A percentile compares a stretch with the other conserved stretches of the same genome.
These are phyloP conservation scores for Xestobium rufovillosum DNA, from an alignment of 2,888 invertebrate species.

Conservation along the genomic window DNA sequence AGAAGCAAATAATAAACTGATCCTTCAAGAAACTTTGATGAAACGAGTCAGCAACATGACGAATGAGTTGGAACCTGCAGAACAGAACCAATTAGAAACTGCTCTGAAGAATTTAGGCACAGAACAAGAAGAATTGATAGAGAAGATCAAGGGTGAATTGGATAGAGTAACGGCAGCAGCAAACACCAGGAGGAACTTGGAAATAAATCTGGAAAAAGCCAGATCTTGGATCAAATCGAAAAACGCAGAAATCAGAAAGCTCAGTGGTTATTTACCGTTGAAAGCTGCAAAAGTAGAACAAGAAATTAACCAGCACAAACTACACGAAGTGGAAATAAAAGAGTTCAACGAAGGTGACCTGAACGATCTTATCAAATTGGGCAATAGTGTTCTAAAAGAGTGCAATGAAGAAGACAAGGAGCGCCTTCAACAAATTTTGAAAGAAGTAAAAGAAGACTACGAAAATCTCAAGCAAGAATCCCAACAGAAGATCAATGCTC, in stretches of 20 bases:
- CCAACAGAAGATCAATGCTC: constrained; percentile 60
- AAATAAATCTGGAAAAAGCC: constrained; percentile 69
- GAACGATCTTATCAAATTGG: constrained; percentile 68
- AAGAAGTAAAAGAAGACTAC: constrained; percentile 65
- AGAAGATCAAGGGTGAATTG: constrained; percentile 65
- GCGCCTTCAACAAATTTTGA: constrained; percentile 57
- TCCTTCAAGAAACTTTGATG: constrained; percentile 73
- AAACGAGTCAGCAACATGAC: constrained; percentile 78
- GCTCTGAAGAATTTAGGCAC: constrained; percentile 62
- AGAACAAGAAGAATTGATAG: constrained; percentile 68
- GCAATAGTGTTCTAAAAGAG: constrained; percentile 69
- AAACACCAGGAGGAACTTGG: constrained; percentile 68
- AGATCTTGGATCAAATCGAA: constrained; percentile 75
- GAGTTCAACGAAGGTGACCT: constrained; percentile 69
- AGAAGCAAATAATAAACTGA: constrained; percentile 78
- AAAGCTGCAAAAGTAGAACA: constrained; percentile 75
- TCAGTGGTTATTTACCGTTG: constrained; percentile 71
- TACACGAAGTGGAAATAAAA: constrained; percentile 67
- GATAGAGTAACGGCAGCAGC: constrained; percentile 62
- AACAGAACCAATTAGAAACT: constrained; percentile 71
- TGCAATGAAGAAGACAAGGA: constrained; percentile 66
- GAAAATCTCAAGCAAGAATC: constrained; percentile 66
- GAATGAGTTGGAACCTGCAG: constrained; percentile 76
- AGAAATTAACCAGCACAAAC: constrained; percentile 68
- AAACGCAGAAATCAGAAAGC: constrained; percentile 65